Base-by-base conservation (phyloP, 1,140 invertebrate species). In the Apocrypta bakeri region DNA sequence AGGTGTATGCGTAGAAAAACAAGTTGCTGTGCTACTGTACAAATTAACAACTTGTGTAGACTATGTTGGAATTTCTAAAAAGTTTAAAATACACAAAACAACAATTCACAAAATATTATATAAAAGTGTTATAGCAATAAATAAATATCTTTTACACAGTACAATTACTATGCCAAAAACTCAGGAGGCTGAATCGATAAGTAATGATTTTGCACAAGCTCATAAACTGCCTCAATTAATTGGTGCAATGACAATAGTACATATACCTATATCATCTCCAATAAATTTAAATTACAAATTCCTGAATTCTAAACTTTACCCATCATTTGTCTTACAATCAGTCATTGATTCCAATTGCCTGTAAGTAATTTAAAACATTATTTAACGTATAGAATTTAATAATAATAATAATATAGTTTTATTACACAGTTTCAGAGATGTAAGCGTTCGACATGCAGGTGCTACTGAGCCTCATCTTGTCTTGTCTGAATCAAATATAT, bases 381-480 rank as follows among this genome's bases (percentile, higher is more conserved):
- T 68, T 42, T 25, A 25, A 63, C 8, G 17, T 31, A 8, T 25
- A 33, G 31, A 37, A 31, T 71, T 56, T 72, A 56, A 24, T 71
- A 75, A 77, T 76, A 66, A 42, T 75, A 66, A 40, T 29, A 27
- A 37, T 37, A 61, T 63, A 40, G 17, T 69, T 74, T 21, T 40
- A 69, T 83, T 78, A 17, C 17, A 6, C 69, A 89, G 86, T 80
- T 89, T 89, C 48, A 85, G 87, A 77, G 86, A 89, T 83, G 71
- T 89, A 2, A 89, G 87, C 82, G 85, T 89, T 68, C 68, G 85
- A n/a, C 85, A 88, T 82, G 84, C 86, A 69, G 88, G 86, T 27
- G 85, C 81, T 82, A 75, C 37, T 21, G 78, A 85, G 17, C 85
- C 85, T 64, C 48, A 78, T 63, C 27, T 25, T 14, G 40, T 89